A percentile compares a stretch with the other conserved stretches of the same genome.
phyloP scores from a whole-genome alignment of 2,113 vertebrate species.

The Penelope pileata region DNA sequence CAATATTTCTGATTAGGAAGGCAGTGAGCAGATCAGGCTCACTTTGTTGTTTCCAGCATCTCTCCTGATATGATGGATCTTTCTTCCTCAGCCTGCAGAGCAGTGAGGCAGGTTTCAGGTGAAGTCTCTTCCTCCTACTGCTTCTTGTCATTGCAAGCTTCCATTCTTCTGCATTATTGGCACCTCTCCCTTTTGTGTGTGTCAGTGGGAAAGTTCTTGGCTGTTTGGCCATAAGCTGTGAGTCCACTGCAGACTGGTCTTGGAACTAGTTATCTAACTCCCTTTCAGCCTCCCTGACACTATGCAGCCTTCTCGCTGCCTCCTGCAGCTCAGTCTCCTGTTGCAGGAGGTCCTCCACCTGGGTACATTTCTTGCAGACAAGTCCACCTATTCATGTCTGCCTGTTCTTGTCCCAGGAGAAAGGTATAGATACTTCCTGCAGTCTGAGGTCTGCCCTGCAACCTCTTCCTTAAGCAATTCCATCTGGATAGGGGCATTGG shows the following conservation, averaged over 20 bases:
- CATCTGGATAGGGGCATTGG: neutral
- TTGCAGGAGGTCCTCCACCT: neutral
- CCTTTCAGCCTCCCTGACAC: neutral
- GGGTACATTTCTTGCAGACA: neutral
- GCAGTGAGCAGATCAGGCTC: neutral
- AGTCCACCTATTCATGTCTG: no score
- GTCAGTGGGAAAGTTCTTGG: no score
- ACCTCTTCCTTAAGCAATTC: neutral
- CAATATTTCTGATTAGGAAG: neutral
- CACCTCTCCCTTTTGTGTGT: neutral
- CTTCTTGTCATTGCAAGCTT: neutral
- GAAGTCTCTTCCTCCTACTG: neutral
- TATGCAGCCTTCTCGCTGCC: neutral
- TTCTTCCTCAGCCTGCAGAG: neutral
- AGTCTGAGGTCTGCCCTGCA: neutral
- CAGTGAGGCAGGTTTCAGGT: neutral
- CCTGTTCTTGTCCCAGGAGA: neutral
- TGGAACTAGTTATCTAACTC: neutral
- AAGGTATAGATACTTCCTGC: neutral
- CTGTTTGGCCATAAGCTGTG: neutral
- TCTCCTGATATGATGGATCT: no score
- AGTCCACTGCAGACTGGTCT: neutral
- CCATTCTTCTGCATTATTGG: neutral
- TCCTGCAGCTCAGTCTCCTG: neutral
- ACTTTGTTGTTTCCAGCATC: no score